Conservation (phyloP, 2,888 invertebrate genomes). For the Aphodius granarius region DNA sequence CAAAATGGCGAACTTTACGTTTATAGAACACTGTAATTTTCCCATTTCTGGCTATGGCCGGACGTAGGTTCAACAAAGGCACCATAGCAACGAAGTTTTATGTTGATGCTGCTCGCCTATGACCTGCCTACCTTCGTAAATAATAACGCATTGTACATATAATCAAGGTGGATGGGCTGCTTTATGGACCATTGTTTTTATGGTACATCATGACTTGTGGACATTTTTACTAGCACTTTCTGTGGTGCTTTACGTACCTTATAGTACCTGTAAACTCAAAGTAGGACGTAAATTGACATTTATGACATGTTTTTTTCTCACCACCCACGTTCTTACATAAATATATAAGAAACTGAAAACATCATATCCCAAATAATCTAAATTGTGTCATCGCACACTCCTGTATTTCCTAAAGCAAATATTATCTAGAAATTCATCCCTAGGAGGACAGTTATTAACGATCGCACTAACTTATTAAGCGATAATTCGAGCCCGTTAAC, state of each 20-base stretch:
- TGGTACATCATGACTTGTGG: constrained; percentile 1
- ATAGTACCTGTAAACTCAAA: neutral
- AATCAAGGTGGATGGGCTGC: constrained; percentile 12
- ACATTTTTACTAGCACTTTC: neutral
- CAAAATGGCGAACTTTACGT: constrained; percentile 4
- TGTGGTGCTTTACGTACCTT: neutral
- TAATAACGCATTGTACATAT: constrained; percentile 15
- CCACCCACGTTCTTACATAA: too few species aligned
- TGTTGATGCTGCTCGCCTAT: constrained; percentile 6
- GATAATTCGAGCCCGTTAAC: neutral
- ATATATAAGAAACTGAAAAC: too few species aligned
- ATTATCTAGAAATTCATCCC: too few species aligned
- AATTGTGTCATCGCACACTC: too few species aligned
- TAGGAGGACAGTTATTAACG: neutral
- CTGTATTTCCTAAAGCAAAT: too few species aligned
- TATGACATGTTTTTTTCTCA: neutral
- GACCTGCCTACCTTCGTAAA: constrained; percentile 1
- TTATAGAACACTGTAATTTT: constrained; percentile 2
- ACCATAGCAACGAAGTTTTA: neutral
- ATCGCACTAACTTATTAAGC: neutral
- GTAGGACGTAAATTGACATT: neutral
- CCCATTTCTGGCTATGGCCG: constrained; percentile 9
- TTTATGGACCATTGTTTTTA: constrained; percentile 15
- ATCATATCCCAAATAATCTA: too few species aligned
- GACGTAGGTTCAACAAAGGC: constrained; percentile 1